These are phyloP conservation scores for Drosophila flavopinicola DNA, from an alignment of 2,888 invertebrate species.

Conservation along the genomic window DNA sequence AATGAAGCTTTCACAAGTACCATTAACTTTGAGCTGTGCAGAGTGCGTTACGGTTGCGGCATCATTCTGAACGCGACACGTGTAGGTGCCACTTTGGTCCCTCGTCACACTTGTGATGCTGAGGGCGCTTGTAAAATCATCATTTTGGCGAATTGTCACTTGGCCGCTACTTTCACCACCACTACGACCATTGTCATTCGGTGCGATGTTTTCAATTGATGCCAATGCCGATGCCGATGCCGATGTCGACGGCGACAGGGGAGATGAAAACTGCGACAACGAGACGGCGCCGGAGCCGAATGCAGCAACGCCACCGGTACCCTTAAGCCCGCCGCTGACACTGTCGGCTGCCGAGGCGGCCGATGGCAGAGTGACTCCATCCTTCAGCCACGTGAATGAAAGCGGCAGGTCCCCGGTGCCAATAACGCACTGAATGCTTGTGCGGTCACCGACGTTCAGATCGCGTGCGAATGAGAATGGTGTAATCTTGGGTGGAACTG, in stretches of 20 bases:
- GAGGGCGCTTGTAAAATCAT: conserved; percentile 87
- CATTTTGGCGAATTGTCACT: conserved; percentile 86
- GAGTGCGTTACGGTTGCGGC: conserved; percentile 86
- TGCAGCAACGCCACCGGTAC: conserved; percentile 81
- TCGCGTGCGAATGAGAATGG: conserved; percentile 88
- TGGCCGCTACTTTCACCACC: conserved; percentile 84
- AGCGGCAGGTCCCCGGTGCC: conserved; percentile 88
- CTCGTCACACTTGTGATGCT: conserved; percentile 87
- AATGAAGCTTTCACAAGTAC: conserved; percentile 82
- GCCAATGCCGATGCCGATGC: too few species aligned
- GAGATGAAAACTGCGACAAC: conserved; percentile 46
- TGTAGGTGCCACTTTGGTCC: conserved; percentile 87
- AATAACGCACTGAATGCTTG: conserved; percentile 87
- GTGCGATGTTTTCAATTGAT: conserved; percentile 33
- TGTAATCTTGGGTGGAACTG: conserved; percentile 88
- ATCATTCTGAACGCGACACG: conserved; percentile 87
- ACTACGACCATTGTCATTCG: conserved; percentile 82
- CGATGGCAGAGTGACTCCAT: conserved; percentile 85
- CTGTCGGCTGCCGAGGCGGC: conserved; percentile 64
- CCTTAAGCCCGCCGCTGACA: conserved; percentile 75
- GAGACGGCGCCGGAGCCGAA: conserved; percentile 45
- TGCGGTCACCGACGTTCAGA: conserved; percentile 87
- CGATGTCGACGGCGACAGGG: conserved; percentile 37
- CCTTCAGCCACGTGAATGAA: conserved; percentile 88
- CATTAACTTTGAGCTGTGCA: conserved; percentile 87